These are phyloP conservation scores for Calvadosia cruxmelitensis DNA, from an alignment of 30 jellyfish, hydroid and myxozoan genomes.

Conservation along the genomic window DNA sequence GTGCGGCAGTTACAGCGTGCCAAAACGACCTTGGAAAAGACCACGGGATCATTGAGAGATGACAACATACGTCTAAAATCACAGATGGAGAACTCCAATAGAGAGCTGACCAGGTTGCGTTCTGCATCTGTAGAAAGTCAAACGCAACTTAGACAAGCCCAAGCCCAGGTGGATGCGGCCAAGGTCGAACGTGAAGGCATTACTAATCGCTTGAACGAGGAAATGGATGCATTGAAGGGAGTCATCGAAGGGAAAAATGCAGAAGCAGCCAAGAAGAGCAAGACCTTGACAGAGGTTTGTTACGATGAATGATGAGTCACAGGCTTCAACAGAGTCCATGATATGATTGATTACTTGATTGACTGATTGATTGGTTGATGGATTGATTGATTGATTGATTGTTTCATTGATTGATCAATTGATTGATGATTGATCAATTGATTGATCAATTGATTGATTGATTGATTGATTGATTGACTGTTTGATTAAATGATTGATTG, in stretches of 20 bases:
- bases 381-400: no score
- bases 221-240: constrained; percentile 33
- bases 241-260: constrained; percentile 22
- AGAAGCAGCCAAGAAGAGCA: constrained; percentile 26
- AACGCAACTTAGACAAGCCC: constrained; percentile 18
- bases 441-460: no score
- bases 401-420: no score
- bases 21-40: constrained; percentile 58
- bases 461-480: no score
- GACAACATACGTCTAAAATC: constrained; percentile 50
- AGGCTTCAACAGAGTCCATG: not conserved
- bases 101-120: constrained; percentile 45
- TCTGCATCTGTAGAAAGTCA: constrained; percentile 12
- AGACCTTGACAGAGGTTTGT: constrained; percentile 32
- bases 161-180: constrained; percentile 42
- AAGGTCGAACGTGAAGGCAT: constrained; percentile 36
- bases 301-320: no score
- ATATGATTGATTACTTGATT: not conserved
- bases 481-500: no score
- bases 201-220: constrained; percentile 24
- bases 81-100: constrained; percentile 58
- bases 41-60: constrained; percentile 53
- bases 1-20: constrained; percentile 32
- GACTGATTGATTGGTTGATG: no score
- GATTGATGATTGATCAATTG: no score